Percentiles rank a stretch among this genome's conserved stretches.
Conservation (phyloP, 92 coral and sea anemone genomes). For the Siderastrea radians region DNA sequence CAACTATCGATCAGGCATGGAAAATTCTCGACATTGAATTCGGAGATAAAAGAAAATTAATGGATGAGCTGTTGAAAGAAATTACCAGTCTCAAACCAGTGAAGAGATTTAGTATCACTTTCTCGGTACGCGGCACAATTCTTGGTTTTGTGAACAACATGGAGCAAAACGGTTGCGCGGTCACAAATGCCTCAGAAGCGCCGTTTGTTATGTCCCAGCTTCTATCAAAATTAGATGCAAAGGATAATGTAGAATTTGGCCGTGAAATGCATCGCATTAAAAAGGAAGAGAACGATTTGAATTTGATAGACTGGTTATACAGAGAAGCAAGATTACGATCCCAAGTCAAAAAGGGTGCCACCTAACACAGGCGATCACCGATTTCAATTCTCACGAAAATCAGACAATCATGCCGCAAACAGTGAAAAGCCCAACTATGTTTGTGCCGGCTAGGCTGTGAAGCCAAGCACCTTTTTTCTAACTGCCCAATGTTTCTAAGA, state of each 20-base stretch:
- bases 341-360: constrained; percentile 49
- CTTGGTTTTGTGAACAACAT: constrained; percentile 63
- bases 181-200: constrained; percentile 66
- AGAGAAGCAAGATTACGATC: constrained; percentile 79
- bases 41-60: constrained; percentile 68
- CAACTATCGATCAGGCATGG: constrained; percentile 51
- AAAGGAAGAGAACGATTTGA: constrained; percentile 69
- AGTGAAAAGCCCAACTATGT: background rate
- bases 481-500: constrained; percentile 53
- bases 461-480: constrained; percentile 20
- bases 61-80: constrained; percentile 67
- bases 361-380: background rate
- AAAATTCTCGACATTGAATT: constrained; percentile 54
- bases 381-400: too few species aligned
- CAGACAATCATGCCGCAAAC: background rate
- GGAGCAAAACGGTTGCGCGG: constrained; percentile 82
- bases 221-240: constrained; percentile 67
- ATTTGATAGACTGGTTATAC: constrained; percentile 72
- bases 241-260: constrained; percentile 72
- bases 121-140: constrained; percentile 45
- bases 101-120: constrained; percentile 61
- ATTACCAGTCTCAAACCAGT: constrained; percentile 60
- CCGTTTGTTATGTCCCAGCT: constrained; percentile 81
- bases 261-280: constrained; percentile 71
- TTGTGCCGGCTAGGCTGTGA: too few species aligned